Conservation (phyloP, 1,140 invertebrate genomes). For the Diabrotica undecimpunctata region DNA sequence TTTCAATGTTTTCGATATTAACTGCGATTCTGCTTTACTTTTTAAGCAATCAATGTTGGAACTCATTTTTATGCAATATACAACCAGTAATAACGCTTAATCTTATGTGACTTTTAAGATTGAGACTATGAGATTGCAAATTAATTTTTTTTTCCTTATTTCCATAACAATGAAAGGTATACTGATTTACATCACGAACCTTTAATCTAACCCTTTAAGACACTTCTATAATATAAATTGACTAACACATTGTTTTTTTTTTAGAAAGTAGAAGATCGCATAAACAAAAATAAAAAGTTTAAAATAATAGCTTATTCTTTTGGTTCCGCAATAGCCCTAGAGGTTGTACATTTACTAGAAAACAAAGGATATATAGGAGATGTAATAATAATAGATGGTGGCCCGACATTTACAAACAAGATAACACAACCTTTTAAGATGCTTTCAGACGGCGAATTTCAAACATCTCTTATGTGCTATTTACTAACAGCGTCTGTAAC, state of each 20-base stretch:
- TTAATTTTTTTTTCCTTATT: too few species aligned
- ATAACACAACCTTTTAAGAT: constrained; percentile 45
- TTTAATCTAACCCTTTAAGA: too few species aligned
- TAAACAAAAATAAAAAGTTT: constrained; percentile 41
- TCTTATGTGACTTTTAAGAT: too few species aligned
- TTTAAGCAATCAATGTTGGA: too few species aligned
- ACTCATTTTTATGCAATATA: too few species aligned
- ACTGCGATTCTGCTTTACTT: too few species aligned
- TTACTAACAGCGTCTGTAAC: constrained; percentile 53
- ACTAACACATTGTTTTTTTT: not conserved
- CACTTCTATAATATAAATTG: too few species aligned
- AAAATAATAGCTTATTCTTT: constrained; percentile 66
- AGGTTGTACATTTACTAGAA: constrained; percentile 56
- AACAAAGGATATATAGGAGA: constrained; percentile 53
- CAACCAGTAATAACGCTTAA: too few species aligned
- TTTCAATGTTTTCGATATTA: too few species aligned
- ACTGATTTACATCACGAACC: too few species aligned
- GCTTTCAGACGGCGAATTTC: constrained; percentile 49
- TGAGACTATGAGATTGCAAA: too few species aligned
- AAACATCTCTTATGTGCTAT: constrained; percentile 54
- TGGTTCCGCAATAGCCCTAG: constrained; percentile 56
- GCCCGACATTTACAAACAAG: constrained; percentile 54
- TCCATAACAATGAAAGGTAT: too few species aligned
- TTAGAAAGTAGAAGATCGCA: constrained; percentile 19
- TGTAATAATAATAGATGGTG: constrained; percentile 57